phyloP scores from a whole-genome alignment of 2,888 invertebrate species.

The Epirrhoe tristata region DNA sequence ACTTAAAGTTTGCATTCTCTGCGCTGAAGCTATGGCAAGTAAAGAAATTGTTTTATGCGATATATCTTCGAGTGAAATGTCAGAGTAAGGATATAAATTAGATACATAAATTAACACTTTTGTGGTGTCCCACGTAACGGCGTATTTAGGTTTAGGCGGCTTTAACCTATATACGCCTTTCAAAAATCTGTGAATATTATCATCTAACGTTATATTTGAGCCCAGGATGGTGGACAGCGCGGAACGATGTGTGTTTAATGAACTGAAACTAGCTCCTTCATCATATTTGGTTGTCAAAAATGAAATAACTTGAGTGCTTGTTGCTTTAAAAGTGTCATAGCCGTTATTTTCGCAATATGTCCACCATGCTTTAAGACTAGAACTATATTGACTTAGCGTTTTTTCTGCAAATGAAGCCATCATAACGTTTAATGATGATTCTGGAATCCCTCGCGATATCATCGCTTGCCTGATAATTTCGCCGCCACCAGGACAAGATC shows the following conservation, averaged over 20 bases:
- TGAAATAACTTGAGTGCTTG: constrained; percentile 22
- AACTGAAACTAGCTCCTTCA: constrained; percentile 19
- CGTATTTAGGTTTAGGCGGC: constrained; percentile 39
- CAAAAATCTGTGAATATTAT: constrained; percentile 32
- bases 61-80: not conserved
- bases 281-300: constrained; percentile 36
- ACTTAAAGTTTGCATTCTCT: constrained; percentile 7
- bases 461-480: constrained; percentile 41
- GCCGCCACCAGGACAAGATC: constrained; percentile 40
- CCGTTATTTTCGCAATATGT: constrained; percentile 30
- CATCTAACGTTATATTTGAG: not conserved
- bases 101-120: not conserved
- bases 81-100: not conserved
- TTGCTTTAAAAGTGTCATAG: constrained; percentile 7
- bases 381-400: constrained; percentile 27
- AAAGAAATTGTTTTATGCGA: not conserved
- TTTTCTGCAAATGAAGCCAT: constrained; percentile 38
- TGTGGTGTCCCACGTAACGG: constrained; percentile 32
- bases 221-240: constrained; percentile 3
- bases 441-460: constrained; percentile 24
- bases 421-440: constrained; percentile 33
- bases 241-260: constrained; percentile 3
- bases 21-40: constrained; percentile 3
- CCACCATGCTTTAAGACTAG: constrained; percentile 33
- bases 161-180: constrained; percentile 37